Evolutionary conservation across 2,113 vertebrate genomes (phyloP).

Genomic region (Cryptomyrus ogoouensis): DNA sequence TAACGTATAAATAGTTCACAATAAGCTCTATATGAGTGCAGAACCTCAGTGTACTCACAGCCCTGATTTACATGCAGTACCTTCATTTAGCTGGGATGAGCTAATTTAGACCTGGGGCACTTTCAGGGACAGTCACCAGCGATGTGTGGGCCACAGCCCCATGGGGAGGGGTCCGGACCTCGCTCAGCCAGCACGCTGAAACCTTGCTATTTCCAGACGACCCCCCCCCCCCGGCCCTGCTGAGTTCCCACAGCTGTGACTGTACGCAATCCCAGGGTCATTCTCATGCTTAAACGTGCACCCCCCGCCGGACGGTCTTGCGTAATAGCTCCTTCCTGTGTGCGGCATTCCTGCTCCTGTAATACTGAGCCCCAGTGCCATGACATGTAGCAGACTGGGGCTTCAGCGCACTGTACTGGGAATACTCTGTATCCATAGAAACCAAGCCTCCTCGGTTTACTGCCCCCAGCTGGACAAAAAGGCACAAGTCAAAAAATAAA

Average conservation of each 20-base stretch:
- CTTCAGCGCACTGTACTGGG: background rate
- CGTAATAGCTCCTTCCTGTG: background rate
- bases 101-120: too few relatives aligned
- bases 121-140: background rate
- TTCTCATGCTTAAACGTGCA: background rate
- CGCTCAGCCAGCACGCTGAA: background rate
- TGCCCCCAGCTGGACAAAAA: background rate
- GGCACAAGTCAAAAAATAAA: background rate
- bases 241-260: background rate
- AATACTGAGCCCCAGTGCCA: background rate
- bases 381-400: background rate
- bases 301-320: background rate
- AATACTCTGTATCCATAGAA: background rate
- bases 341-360: background rate
- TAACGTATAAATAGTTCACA: background rate
- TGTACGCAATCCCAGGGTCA: background rate
- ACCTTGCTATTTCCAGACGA: background rate
- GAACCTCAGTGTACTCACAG: background rate
- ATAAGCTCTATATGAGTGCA: background rate
- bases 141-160: too few relatives aligned
- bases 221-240: background rate
- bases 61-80: background rate
- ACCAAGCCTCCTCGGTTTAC: background rate
- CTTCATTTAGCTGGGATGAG: background rate
- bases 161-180: background rate